Evolutionary conservation across 2,113 vertebrate species (phyloP).

Genomic region (Caracal caracal): DNA sequence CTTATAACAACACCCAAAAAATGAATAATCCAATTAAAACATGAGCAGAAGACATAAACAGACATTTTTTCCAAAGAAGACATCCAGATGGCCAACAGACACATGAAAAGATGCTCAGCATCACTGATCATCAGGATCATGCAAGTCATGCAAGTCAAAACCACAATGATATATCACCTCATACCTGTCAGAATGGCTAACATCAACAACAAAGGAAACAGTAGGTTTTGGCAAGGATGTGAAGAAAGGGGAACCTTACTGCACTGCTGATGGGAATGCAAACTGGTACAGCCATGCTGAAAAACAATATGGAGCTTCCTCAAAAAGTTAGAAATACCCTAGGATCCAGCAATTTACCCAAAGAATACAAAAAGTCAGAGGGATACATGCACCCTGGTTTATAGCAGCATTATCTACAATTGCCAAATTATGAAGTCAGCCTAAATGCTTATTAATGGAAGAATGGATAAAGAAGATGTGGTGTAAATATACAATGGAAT

Average conservation of each 20-base stretch:
- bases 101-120: background rate
- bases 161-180: background rate
- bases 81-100: too few species aligned
- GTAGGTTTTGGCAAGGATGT: background rate
- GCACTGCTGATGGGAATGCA: background rate
- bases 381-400: background rate
- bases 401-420: background rate
- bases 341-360: background rate
- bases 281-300: background rate
- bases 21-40: background rate
- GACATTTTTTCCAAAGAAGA: too few species aligned
- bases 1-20: background rate
- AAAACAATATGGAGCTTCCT: background rate
- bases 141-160: background rate
- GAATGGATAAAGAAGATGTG: too few species aligned
- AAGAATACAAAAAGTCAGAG: background rate
- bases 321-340: background rate
- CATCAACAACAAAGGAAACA: background rate
- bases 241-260: background rate
- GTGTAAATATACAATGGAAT: too few species aligned
- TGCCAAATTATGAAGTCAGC: background rate
- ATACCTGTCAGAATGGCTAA: background rate
- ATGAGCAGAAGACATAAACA: background rate
- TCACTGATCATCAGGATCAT: background rate
- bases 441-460: too few species aligned